Evolutionary conservation across 1,140 invertebrate species (phyloP).

Genomic region (Penaeus chinensis): DNA sequence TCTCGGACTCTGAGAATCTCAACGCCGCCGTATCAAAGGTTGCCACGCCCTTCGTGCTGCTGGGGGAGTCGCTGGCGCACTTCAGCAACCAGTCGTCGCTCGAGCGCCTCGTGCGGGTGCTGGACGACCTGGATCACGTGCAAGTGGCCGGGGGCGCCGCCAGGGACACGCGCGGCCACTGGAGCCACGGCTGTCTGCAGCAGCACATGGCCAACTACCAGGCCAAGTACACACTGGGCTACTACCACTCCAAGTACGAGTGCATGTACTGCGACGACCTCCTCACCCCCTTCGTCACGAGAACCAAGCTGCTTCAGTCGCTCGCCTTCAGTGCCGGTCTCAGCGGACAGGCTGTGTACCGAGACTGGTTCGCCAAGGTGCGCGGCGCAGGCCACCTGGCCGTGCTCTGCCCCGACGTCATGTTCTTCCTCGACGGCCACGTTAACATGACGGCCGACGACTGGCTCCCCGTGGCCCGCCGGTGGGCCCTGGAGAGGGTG

Average conservation of each 20-base stretch:
- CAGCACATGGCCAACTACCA: constrained; percentile 34
- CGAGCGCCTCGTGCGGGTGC: constrained; percentile 22
- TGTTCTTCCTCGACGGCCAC: constrained; percentile 21
- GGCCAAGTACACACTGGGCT: constrained; percentile 25
- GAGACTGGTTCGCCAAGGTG: constrained; percentile 32
- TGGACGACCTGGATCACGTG: constrained; percentile 20
- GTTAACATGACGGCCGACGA: neutral
- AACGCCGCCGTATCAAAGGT: neutral
- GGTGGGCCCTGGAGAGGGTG: constrained; percentile 12
- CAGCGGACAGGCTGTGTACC: constrained; percentile 2
- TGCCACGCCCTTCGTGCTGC: constrained; percentile 9
- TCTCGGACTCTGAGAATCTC: neutral
- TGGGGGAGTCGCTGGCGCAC: constrained; percentile 3
- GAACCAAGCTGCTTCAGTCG: neutral
- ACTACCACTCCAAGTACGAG: constrained; percentile 34
- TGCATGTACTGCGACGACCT: constrained; percentile 36
- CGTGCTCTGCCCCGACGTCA: constrained; percentile 32
- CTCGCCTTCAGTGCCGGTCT: neutral
- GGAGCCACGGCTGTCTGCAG: constrained; percentile 33
- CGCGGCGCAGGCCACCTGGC: constrained; percentile 10
- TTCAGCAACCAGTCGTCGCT: constrained; percentile 29
- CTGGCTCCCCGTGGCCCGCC: constrained; percentile 12
- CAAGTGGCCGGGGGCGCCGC: constrained; percentile 23
- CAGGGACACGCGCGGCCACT: constrained; percentile 24
- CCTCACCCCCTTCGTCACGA: constrained; percentile 10